Percentiles rank a stretch among this genome's conserved stretches.
These are phyloP conservation scores for Halichoerus grypus DNA, from an alignment of 2,113 vertebrate genomes.

Conservation along the genomic window DNA sequence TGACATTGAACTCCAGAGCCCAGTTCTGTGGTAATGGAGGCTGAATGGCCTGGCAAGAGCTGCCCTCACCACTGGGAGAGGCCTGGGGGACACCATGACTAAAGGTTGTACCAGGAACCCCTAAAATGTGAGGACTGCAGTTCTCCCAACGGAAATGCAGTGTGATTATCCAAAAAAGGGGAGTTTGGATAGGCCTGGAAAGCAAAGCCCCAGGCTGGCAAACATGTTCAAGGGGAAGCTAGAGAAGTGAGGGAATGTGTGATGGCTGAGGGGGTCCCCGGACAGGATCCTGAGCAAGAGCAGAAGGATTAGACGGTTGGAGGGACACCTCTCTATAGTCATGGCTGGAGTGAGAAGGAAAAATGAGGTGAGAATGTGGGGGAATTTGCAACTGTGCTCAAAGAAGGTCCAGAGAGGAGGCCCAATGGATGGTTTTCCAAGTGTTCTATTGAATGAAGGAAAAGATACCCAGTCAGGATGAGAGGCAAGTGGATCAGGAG, in stretches of 20 bases:
- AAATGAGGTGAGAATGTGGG: neutral
- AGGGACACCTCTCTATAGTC: neutral
- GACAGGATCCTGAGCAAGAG: neutral
- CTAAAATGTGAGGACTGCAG: neutral
- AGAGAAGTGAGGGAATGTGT: neutral
- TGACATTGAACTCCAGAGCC: neutral
- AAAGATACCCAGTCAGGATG: neutral
- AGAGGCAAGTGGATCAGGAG: neutral
- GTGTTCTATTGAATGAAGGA: neutral
- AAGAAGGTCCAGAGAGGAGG: neutral
- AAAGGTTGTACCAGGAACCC: neutral
- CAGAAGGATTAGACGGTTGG: neutral
- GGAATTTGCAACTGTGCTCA: neutral
- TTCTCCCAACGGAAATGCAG: neutral
- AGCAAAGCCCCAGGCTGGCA: neutral
- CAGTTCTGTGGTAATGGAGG: neutral
- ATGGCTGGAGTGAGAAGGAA: neutral
- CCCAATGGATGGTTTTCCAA: neutral
- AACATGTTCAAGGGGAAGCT: neutral
- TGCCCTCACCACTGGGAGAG: neutral
- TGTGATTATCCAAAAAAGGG: neutral
- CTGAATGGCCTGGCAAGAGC: neutral
- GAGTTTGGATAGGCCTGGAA: neutral
- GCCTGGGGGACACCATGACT: neutral
- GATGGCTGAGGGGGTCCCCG: neutral